Base-by-base conservation (phyloP, 1,140 invertebrate species). In the Drosophila nigrodunni region DNA sequence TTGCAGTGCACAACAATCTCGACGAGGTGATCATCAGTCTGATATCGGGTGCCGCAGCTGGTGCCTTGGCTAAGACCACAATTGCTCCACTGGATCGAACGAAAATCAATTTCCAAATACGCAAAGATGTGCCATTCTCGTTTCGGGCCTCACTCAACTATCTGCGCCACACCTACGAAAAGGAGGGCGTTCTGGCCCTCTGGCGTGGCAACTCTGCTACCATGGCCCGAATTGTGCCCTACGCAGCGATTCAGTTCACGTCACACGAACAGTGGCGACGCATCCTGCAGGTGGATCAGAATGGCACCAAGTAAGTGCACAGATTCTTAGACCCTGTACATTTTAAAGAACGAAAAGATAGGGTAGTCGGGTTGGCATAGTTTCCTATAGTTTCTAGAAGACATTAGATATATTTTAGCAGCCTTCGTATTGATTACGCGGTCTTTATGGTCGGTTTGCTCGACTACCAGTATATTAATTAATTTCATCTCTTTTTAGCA, bases 171-270 rank as follows among this genome's bases (percentile, higher is more conserved):
- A 95, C 95, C 18, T 95, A 95, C 66, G 93, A 93, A 76, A 94
- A 94, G 15, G 96, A 98, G 87, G 97, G 99, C 3, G 92, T 98
- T 18, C 74, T 96, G 7, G 96, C 96, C 67, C 93, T 99, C 69
- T 99, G 98, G 98, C 94, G 98, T 46, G 99, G 99, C 9, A 99
- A 99, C 94, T 98, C 97, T 73, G 99, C 98, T 1, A 99, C 98
- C 0, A 98, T 99, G 97, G 97, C 97, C 0, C 94, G 98, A 50
- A 98, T 99, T 74, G 94, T 99, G 43, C 99, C 99, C 2, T 99
- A 99, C 93, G 98, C 98, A 52, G 97, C 98, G 10, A 97, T 99
- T 67, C 98, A 99, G 93, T 99, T 99, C 92, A 96, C 97, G 0
- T 95, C 98, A 21, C 98, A 99, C 93, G 99, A 99, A 94, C 98